Base-by-base conservation (phyloP, 2,888 invertebrate species). In the Hololepta plana region DNA sequence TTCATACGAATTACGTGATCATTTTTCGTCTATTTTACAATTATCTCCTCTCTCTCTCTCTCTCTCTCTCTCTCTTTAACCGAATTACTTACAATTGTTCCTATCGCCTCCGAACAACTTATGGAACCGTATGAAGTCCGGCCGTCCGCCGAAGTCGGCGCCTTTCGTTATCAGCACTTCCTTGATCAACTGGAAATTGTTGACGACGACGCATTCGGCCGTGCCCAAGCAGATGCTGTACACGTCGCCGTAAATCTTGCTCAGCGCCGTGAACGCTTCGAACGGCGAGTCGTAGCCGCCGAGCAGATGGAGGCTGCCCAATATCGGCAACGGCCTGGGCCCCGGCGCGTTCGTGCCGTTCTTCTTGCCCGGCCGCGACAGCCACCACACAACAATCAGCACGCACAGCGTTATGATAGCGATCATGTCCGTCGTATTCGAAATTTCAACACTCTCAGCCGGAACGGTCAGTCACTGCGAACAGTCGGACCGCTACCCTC, bases 91-190 rank as follows among this genome's bases (percentile, higher is more conserved):
- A 85, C 84, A 84, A 48, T 84, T 82, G 53, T 81, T 80, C 28
- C 82, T 60, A 53, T 84, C 75, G 15, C 81, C 82, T 14, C 79
- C 81, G 49, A 87, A 85, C 5, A 85, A 68, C 36, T 71, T 66
- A 44, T 82, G 74, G 49, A 80, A 85, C 10, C 87, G 59, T 37
- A 73, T 48, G 49, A 84, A 84, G 47, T 84, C 71, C 0, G 85
- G 84, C 6, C 87, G 60, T 7, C 82, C 80, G 2, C 80, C 81
- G 51, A 87, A 84, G 41, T 73, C 72, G 34, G 72, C 72, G 3
- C 82, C 82, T 43, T 77, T 80, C 32, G 73, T 68, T 45, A 80
- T 77, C 12, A 81, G 57, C 24, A 81, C 79, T 45, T 79, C 77
- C 32, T 71, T 64, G 35, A 80, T 75, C 15, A 73, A 51, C 9